Evolutionary conservation across 2,888 invertebrate genomes (phyloP).

Genomic region (Caenorhabditis sp.): DNA sequence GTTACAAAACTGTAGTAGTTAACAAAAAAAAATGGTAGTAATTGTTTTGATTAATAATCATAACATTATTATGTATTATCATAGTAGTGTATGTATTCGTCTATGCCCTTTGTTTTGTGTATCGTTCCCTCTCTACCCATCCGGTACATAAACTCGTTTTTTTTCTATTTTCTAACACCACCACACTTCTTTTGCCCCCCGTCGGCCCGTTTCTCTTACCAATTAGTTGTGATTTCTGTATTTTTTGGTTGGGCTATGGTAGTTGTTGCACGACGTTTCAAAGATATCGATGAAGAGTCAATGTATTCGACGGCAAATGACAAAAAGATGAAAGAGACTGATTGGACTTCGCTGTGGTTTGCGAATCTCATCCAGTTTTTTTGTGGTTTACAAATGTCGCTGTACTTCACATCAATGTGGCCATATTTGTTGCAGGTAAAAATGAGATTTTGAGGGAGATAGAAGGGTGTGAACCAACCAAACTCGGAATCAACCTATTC

Average conservation of each 20-base stretch:
- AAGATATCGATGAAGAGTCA: neutral
- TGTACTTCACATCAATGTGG: conserved; percentile 57
- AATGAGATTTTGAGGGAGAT: neutral
- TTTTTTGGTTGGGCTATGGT: neutral
- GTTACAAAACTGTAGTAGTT: too few relatives aligned
- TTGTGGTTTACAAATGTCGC: conserved; percentile 47
- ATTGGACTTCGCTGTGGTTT: conserved; percentile 52
- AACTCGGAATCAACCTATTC: too few relatives aligned
- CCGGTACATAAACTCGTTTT: conserved; percentile 4
- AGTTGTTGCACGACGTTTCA: neutral
- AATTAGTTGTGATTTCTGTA: neutral
- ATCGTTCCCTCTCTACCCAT: neutral
- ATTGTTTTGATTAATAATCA: neutral
- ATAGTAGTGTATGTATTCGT: neutral
- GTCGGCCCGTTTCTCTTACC: too few relatives aligned
- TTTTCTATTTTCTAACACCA: conserved; percentile 4
- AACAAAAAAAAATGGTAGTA: neutral
- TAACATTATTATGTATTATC: neutral
- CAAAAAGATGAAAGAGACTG: neutral
- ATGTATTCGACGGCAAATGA: neutral
- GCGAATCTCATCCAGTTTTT: conserved; percentile 43
- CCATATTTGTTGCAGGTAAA: conserved; percentile 44
- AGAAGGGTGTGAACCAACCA: neutral
- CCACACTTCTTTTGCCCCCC: neutral
- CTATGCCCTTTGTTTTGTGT: neutral